These are phyloP conservation scores for Delia radicum DNA, from an alignment of 1,140 invertebrate genomes.

Conservation along the genomic window DNA sequence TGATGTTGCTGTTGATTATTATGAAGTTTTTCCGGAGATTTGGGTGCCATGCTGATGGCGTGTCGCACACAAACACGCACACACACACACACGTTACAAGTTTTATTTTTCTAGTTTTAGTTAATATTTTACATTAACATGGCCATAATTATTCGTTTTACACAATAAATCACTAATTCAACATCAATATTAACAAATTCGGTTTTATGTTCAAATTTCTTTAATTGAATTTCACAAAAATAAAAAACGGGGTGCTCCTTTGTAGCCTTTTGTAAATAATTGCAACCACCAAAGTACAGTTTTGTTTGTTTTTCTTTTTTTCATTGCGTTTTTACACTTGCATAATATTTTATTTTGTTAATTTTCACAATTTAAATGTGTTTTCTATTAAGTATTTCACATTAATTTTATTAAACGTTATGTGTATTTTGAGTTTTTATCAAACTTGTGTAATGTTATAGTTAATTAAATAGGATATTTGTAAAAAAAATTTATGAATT, in stretches of 20 bases:
- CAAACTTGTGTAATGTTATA: neutral
- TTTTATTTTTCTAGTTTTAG: too few relatives aligned
- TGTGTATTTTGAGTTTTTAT: too few relatives aligned
- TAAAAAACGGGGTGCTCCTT: neutral
- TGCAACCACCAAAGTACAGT: conserved; percentile 17
- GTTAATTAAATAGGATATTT: neutral
- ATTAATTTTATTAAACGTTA: neutral
- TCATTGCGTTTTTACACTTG: conserved; percentile 10
- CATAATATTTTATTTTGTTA: neutral
- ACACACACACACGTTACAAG: neutral
- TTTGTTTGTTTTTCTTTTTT: conserved; percentile 17
- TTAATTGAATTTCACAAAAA: conserved; percentile 1
- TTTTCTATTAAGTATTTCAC: neutral
- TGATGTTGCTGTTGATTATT: neutral
- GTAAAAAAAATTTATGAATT: neutral
- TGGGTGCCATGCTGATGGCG: neutral
- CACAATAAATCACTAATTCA: neutral
- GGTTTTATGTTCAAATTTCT: neutral
- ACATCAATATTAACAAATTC: too few relatives aligned
- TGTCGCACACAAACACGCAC: neutral
- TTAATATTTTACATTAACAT: too few relatives aligned
- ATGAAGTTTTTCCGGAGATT: neutral
- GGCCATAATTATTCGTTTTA: neutral
- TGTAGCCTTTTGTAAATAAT: neutral
- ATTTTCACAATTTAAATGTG: neutral